phyloP scores from a whole-genome alignment of 2,888 invertebrate species.

The Idaea straminata region DNA sequence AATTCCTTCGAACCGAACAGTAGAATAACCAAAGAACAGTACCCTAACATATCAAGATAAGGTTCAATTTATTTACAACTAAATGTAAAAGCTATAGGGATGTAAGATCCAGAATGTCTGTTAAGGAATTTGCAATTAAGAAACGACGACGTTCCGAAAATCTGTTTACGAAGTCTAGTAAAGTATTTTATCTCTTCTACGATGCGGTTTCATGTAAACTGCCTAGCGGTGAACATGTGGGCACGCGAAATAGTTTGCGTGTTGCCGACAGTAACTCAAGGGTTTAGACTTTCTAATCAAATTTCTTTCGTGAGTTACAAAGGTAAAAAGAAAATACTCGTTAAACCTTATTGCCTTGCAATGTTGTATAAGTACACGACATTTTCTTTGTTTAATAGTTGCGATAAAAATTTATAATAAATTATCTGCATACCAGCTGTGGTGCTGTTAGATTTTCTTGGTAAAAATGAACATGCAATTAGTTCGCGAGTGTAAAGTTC shows the following conservation, averaged over 20 bases:
- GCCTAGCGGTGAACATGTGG: constrained; percentile 30
- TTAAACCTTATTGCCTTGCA: not conserved
- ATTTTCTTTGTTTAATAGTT: not conserved
- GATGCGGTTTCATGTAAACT: constrained; percentile 34
- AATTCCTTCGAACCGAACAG: constrained; percentile 45
- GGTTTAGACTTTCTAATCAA: constrained; percentile 26
- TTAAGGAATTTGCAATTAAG: constrained; percentile 71
- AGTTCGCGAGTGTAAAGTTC: not conserved
- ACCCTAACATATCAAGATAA: constrained; percentile 15
- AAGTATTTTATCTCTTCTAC: constrained; percentile 54
- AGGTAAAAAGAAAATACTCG: constrained; percentile 15
- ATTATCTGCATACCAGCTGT: not conserved
- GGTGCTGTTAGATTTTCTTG: not conserved
- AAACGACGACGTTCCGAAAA: constrained; percentile 56
- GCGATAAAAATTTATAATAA: not conserved
- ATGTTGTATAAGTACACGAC: not conserved
- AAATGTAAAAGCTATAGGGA: constrained; percentile 22
- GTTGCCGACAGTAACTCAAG: constrained; percentile 27
- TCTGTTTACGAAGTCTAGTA: constrained; percentile 54
- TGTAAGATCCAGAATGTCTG: constrained; percentile 41
- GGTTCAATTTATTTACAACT: constrained; percentile 14
- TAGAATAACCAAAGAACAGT: constrained; percentile 6
- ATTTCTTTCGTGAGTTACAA: constrained; percentile 23
- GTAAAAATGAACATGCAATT: not conserved
- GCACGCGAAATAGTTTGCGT: constrained; percentile 41